Evolutionary conservation across 2,888 invertebrate genomes (phyloP).

Genomic region (Cryptops parisi): DNA sequence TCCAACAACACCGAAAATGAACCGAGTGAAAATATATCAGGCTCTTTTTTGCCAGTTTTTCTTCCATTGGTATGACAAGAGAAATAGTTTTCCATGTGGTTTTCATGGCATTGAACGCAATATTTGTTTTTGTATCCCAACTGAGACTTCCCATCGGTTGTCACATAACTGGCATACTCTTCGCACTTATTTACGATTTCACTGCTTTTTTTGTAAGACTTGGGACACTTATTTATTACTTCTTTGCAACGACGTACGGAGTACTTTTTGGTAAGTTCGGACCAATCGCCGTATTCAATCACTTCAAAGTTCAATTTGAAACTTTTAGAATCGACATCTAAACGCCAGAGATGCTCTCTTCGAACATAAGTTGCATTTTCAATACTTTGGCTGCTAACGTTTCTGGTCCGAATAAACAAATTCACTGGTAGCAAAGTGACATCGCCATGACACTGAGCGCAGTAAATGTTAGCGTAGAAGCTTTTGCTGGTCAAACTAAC

Average conservation of each 20-base stretch:
- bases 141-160: not conserved
- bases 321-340: not conserved
- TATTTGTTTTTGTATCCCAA: not conserved
- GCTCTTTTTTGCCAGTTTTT: too few relatives aligned
- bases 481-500: constrained; percentile 19
- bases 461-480: constrained; percentile 25
- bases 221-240: not conserved
- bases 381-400: too few relatives aligned
- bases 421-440: not conserved
- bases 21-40: too few relatives aligned
- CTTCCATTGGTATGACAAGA: too few relatives aligned
- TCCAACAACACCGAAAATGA: constrained; percentile 1
- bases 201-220: not conserved
- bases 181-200: not conserved
- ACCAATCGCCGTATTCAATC: not conserved
- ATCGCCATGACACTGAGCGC: constrained; percentile 25
- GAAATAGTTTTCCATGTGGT: too few relatives aligned
- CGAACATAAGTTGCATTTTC: not conserved
- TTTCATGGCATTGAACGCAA: not conserved
- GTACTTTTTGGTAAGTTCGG: too few relatives aligned
- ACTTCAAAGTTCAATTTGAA: not conserved
- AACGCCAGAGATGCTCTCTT: not conserved
- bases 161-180: not conserved
- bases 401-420: not conserved
- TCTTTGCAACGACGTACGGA: not conserved